Percentiles rank a stretch among this genome's conserved stretches.
Evolutionary conservation across 2,888 invertebrate species (phyloP).

Genomic region (Incurvaria masculella): DNA sequence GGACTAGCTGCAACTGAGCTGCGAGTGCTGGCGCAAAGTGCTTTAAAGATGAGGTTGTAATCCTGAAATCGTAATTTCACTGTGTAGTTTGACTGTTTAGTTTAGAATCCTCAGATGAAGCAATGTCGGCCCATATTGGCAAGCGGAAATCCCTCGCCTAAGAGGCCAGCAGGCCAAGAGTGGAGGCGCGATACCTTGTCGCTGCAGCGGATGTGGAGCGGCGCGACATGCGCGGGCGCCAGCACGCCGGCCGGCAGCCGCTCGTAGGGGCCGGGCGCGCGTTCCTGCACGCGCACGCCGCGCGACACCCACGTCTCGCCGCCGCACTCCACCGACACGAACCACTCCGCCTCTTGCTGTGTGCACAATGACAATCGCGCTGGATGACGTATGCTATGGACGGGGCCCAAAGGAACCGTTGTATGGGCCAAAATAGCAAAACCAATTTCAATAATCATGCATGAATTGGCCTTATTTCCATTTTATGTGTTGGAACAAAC

Average conservation of each 20-base stretch:
- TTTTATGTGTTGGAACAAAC: no score
- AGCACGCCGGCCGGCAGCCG: slow-evolving; percentile 29
- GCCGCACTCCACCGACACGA: slow-evolving; percentile 37
- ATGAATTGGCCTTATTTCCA: no score
- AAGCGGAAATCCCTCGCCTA: no score
- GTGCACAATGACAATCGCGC: no score
- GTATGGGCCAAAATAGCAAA: not conserved
- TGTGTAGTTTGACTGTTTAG: no score
- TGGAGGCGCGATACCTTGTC: slow-evolving; percentile 26
- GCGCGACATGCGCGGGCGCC: slow-evolving; percentile 28
- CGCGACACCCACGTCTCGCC: slow-evolving; percentile 41
- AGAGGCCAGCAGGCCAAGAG: not conserved
- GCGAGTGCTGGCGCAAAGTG: no score
- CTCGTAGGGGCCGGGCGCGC: slow-evolving; percentile 37
- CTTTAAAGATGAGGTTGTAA: no score
- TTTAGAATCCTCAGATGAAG: no score
- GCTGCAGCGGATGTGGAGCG: slow-evolving; percentile 34
- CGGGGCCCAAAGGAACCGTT: not conserved
- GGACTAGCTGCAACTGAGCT: no score
- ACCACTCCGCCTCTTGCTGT: slow-evolving; percentile 13
- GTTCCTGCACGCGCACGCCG: slow-evolving; percentile 26
- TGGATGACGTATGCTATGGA: slow-evolving; percentile 34
- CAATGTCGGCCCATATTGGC: no score
- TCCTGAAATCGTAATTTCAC: no score
- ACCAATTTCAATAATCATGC: not conserved